Conservation (phyloP, 2,113 vertebrate species). For the Melanerpes formicivorus region DNA sequence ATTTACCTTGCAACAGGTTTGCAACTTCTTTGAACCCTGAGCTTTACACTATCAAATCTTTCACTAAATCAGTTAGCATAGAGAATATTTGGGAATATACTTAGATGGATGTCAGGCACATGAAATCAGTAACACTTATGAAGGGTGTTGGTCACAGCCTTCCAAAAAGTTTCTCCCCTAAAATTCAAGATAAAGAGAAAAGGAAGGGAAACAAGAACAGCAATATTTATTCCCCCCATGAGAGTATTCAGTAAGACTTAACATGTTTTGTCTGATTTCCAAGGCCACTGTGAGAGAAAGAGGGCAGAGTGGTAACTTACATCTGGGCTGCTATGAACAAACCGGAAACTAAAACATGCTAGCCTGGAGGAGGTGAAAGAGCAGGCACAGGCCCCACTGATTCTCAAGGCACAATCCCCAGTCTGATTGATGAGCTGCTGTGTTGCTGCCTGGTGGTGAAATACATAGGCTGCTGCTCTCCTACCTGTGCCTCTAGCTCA, state of each 20-base stretch:
- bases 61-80: background rate
- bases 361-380: background rate
- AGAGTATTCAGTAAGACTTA: background rate
- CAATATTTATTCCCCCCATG: background rate
- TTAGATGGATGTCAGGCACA: background rate
- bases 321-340: background rate
- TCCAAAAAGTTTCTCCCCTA: background rate
- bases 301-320: background rate
- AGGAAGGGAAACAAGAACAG: background rate
- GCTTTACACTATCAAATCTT: background rate
- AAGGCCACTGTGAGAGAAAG: background rate
- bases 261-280: background rate
- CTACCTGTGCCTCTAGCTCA: background rate
- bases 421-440: background rate
- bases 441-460: constrained; percentile 36
- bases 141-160: background rate
- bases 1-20: background rate
- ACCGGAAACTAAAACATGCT: constrained; percentile 5
- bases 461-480: background rate
- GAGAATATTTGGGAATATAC: background rate
- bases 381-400: background rate
- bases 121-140: background rate
- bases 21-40: background rate
- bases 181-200: background rate
- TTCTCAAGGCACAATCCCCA: background rate